Percentiles rank a stretch among this genome's conserved stretches.
These are phyloP conservation scores for Oppia nitens DNA, from an alignment of 1,140 invertebrate genomes.

Conservation along the genomic window DNA sequence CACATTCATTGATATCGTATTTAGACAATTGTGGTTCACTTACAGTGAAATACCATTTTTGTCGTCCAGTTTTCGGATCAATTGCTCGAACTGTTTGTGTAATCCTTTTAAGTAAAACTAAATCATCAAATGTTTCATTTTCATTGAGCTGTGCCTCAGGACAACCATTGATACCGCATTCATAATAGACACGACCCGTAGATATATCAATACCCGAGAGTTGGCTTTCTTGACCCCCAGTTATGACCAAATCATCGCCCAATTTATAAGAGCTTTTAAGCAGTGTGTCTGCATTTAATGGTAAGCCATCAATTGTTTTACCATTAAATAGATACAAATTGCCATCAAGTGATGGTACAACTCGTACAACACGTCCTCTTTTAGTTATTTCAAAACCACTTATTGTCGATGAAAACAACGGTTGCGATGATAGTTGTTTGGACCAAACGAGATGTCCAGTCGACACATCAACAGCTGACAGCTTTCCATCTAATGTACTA, in stretches of 20 bases:
- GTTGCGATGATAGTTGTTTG: conserved; percentile 7
- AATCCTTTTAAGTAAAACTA: conserved; percentile 56
- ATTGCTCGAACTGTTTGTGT: conserved; percentile 71
- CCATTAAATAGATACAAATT: conserved; percentile 79
- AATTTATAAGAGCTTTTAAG: conserved; percentile 62
- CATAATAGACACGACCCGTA: conserved; percentile 41
- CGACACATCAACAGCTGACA: conserved; percentile 18
- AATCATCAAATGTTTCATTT: conserved; percentile 34
- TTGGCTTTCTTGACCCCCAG: conserved; percentile 47
- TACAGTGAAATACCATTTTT: conserved; percentile 94
- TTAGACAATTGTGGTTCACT: conserved; percentile 36
- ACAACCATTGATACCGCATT: conserved; percentile 53
- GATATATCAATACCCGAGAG: conserved; percentile 48
- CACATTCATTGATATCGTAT: neutral
- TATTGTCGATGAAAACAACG: conserved; percentile 19
- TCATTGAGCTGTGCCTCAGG: neutral
- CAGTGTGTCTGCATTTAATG: conserved; percentile 63
- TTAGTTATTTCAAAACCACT: conserved; percentile 47
- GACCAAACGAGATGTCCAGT: conserved; percentile 17
- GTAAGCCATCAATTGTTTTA: conserved; percentile 62
- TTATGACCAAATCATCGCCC: conserved; percentile 59
- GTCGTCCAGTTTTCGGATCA: conserved; percentile 57
- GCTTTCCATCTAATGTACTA: conserved; percentile 20
- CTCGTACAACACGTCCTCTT: conserved; percentile 61
- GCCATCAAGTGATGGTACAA: conserved; percentile 80